Evolutionary conservation across 2,888 invertebrate genomes (phyloP), one percentile per base, ranked within the genome.

Genomic region (Willowsia nigromaculata): DNA sequence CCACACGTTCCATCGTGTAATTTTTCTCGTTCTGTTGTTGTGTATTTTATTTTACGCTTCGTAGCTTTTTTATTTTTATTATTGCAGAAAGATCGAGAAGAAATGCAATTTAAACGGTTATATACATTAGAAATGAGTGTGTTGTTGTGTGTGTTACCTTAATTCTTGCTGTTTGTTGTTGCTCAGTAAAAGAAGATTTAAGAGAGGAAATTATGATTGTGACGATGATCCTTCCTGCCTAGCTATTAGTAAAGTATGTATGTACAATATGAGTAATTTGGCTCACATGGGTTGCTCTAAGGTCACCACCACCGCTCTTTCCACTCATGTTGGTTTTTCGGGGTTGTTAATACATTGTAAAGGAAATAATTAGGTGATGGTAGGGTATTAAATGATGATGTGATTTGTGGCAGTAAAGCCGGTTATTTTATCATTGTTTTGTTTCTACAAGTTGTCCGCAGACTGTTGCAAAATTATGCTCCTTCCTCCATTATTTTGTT

Each of bases 1-100:
- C 74, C 74, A 74, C 74, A 74, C 74, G 74, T 74, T 74, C 74
- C 74, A 74, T 74, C 74, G n/a, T 74, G 27, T 47, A 25, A n/a
- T 74, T 47, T 74, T 27, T 74, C 47, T 22, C 3, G 9, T 71
- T n/a, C n/a, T 71, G 15, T 30, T 33, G 15, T n/a, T 7, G 47
- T 47, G 22, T 74, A 25, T 74, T 47, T 74, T 47, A 25, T 47
- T 74, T 74, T 74, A 47, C 74, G 47, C 74, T 74, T 74, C 25
- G 74, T 74, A 43, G 71, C 40, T 71, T 25, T 43, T 33, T 37
- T 71, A 43, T 71, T 71, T 71, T 71, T 40, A 71, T 71, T 13
- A 47, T 43, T 47, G 27, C 47, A 43, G 30, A 40, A 47, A 33
- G 47, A 27, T 25, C n/a, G 9, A 27, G 27, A 47, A 47, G 43